These are phyloP conservation scores for Zelleria hepariella DNA, from an alignment of 2,888 invertebrate species.

Conservation along the genomic window DNA sequence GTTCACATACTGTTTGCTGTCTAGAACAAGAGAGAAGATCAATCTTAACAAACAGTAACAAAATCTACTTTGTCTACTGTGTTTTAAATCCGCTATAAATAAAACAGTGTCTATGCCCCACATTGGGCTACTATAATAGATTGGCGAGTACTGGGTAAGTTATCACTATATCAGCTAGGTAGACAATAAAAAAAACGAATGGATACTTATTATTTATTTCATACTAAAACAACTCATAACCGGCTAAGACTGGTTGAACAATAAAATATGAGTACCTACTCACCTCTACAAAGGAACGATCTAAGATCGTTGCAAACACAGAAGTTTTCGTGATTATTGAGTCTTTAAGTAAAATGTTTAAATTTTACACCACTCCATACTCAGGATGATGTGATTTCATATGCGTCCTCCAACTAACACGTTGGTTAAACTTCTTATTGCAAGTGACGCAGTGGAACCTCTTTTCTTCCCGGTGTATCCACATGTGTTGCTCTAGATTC, in stretches of 20 bases:
- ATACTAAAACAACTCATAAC: too few relatives aligned
- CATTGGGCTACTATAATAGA: not conserved
- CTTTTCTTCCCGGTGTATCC: conserved; percentile 30
- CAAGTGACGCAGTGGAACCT: conserved; percentile 28
- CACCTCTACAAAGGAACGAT: conserved; percentile 23
- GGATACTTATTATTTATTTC: too few relatives aligned
- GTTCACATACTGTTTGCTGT: conserved; percentile 25
- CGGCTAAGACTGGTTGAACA: too few relatives aligned
- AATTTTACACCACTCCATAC: conserved; percentile 15
- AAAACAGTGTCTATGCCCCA: not conserved
- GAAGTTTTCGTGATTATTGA: too few relatives aligned
- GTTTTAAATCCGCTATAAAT: not conserved
- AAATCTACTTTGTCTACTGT: not conserved
- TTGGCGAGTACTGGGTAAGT: not conserved
- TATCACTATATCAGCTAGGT: not conserved
- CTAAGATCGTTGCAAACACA: not conserved
- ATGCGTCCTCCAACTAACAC: conserved; percentile 35
- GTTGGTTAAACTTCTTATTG: conserved; percentile 19
- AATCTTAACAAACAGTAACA: not conserved
- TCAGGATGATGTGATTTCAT: conserved; percentile 47
- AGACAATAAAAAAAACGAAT: not conserved
- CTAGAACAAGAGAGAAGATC: not conserved
- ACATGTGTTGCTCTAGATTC: conserved; percentile 30
- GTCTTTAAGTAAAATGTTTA: too few relatives aligned
- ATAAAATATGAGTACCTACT: conserved; percentile 10